A percentile compares a stretch with the other conserved stretches of the same genome.
Conservation (phyloP, 2,888 invertebrate genomes). For the Hydrotaea diabolus region DNA sequence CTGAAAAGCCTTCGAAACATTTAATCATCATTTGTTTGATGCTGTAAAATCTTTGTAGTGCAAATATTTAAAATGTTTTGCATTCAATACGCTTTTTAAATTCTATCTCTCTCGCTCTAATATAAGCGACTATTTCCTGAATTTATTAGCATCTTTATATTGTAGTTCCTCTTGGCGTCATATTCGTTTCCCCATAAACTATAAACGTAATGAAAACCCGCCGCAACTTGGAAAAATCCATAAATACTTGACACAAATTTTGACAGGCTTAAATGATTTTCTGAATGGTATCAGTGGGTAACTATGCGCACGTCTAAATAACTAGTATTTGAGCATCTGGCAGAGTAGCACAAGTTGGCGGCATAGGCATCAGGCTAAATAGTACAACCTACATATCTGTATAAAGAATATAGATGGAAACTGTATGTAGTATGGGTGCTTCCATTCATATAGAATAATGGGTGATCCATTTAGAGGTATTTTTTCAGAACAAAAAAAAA, state of each 20-base stretch:
- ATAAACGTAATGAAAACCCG: background rate
- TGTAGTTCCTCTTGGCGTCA: background rate
- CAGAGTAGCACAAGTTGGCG: constrained; percentile 8
- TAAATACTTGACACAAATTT: constrained; percentile 61
- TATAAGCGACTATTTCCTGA: no score
- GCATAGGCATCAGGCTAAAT: background rate
- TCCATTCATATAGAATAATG: background rate
- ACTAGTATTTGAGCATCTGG: background rate
- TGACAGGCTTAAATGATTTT: constrained; percentile 56
- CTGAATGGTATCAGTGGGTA: constrained; percentile 40
- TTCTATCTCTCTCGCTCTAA: background rate
- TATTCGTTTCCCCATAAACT: background rate
- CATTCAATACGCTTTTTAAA: no score
- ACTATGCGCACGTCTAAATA: constrained; percentile 8
- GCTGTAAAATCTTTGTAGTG: background rate
- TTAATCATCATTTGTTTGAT: background rate
- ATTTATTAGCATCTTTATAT: constrained; percentile 12
- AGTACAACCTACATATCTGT: background rate
- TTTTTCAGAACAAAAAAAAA: background rate
- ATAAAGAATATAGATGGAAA: no score
- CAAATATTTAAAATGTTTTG: background rate
- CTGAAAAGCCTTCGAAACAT: no score
- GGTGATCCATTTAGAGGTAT: no score
- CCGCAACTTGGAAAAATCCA: background rate
- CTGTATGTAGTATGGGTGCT: no score